These are phyloP conservation scores for Tyrophagus putrescentiae DNA, from an alignment of 1,140 invertebrate genomes.

Conservation along the genomic window DNA sequence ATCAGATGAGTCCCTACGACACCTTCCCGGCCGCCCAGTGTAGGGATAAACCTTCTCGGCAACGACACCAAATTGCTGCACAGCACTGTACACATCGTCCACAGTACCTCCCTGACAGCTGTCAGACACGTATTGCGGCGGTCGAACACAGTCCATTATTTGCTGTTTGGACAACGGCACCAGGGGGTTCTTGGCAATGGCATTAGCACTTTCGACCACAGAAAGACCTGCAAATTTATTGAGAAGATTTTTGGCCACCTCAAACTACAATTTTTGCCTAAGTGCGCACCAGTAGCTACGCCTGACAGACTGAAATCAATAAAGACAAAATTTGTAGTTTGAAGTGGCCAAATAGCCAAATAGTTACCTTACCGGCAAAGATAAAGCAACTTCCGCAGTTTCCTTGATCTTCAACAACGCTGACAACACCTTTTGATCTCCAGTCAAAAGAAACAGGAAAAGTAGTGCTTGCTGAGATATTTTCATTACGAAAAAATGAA, in stretches of 20 bases:
- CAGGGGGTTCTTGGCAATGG: constrained; percentile 1
- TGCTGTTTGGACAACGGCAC: constrained; percentile 12
- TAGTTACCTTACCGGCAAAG: constrained; percentile 1
- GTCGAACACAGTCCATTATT: constrained; percentile 8
- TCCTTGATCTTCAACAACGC: constrained; percentile 19
- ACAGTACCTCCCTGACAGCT: constrained; percentile 9
- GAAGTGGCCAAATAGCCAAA: too few relatives aligned
- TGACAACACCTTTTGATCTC: constrained; percentile 11
- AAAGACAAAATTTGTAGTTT: too few relatives aligned
- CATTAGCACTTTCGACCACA: constrained; percentile 3
- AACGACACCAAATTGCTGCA: background rate
- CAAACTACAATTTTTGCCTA: background rate
- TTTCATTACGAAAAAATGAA: background rate
- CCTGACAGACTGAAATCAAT: too few relatives aligned
- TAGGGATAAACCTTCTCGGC: background rate
- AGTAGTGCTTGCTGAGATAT: background rate
- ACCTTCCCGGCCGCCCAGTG: background rate
- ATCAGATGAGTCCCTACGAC: background rate
- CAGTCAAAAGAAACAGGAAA: constrained; percentile 3
- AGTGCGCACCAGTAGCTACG: too few relatives aligned
- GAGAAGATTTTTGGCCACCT: background rate
- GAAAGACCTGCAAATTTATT: background rate
- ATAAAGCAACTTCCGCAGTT: constrained; percentile 20
- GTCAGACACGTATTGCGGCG: background rate
- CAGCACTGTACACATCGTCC: constrained; percentile 4